Percentiles rank a stretch among this genome's conserved stretches.
These are phyloP conservation scores for Rhabdornis inornatus DNA, from an alignment of 2,113 vertebrate species.

Conservation along the genomic window DNA sequence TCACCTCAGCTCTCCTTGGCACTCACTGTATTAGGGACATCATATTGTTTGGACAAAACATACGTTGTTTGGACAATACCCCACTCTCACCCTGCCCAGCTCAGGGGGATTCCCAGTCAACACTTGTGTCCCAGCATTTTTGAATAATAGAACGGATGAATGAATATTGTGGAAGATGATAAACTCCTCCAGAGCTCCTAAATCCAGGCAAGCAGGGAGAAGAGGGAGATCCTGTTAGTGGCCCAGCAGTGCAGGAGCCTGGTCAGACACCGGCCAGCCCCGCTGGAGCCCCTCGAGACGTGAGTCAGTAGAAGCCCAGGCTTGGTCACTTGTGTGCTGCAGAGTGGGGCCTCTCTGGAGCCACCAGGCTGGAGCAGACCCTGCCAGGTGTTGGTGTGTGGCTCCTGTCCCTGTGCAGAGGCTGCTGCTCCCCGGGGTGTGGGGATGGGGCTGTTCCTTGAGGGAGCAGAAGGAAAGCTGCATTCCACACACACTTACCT, in stretches of 20 bases:
- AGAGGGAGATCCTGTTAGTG: not conserved
- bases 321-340: not conserved
- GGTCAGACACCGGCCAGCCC: not conserved
- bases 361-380: not conserved
- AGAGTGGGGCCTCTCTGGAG: not conserved
- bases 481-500: constrained; percentile 35
- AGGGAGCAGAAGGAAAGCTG: not conserved
- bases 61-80: not conserved
- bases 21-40: not conserved
- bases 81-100: not conserved
- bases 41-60: too few relatives aligned
- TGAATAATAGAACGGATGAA: not conserved
- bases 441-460: not conserved
- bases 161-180: not conserved
- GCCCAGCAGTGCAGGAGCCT: rapidly evolving
- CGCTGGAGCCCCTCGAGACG: rapidly evolving
- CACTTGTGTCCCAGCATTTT: too few relatives aligned
- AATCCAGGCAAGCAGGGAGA: not conserved
- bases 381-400: not conserved
- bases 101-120: not conserved
- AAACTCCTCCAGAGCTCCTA: not conserved
- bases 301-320: not conserved
- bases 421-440: not conserved
- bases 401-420: not conserved
- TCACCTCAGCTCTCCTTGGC: not conserved